Evolutionary conservation across 2,113 vertebrate species (phyloP).

Genomic region (Labeo catla): DNA sequence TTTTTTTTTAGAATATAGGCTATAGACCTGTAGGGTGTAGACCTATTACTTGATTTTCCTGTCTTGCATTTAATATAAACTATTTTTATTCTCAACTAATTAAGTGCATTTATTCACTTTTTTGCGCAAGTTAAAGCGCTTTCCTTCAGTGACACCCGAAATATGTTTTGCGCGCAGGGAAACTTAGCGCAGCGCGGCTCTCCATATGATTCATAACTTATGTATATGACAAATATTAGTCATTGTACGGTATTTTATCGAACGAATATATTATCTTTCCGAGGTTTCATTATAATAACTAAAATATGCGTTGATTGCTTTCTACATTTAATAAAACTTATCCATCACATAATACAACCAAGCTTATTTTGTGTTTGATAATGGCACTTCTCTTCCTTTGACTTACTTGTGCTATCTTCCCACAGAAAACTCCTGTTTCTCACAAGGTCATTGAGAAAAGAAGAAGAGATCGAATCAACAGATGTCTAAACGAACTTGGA

Average conservation of each 20-base stretch:
- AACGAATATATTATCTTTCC: neutral
- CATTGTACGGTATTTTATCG: neutral
- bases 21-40: neutral
- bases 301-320: neutral
- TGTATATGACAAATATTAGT: neutral
- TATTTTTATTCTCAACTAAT: neutral
- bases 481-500: conserved; percentile 92
- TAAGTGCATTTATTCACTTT: too few relatives aligned
- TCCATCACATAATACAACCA: neutral
- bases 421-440: conserved; percentile 91
- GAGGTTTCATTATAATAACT: neutral
- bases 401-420: neutral
- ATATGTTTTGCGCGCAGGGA: neutral
- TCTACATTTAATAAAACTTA: neutral
- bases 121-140: neutral
- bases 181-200: neutral
- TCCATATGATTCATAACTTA: neutral
- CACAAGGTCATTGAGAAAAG: conserved; percentile 98
- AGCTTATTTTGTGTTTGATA: neutral
- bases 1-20: neutral
- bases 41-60: neutral
- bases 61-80: neutral
- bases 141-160: neutral
- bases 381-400: neutral
- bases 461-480: conserved; percentile 93